A percentile compares a stretch with the other conserved stretches of the same genome.
These are phyloP conservation scores for Cliona cf. orientalis DNA, from an alignment of 37 sponge, comb jelly and placozoan species.

Conservation along the genomic window DNA sequence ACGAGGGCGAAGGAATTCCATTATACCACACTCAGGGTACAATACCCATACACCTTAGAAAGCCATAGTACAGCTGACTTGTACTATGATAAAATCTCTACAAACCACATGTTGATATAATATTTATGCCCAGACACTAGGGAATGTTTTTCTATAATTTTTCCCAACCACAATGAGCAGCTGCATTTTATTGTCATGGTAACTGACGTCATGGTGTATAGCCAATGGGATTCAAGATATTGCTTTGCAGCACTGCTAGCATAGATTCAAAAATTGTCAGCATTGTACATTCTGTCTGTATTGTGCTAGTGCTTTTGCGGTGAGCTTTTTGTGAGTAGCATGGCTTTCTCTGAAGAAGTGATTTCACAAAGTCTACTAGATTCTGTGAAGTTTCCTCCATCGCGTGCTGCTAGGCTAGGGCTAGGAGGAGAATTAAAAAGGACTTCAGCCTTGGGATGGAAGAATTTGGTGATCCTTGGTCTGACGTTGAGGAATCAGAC, in stretches of 20 bases:
- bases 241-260: neutral
- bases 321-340: neutral
- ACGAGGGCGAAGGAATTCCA: constrained; percentile 1
- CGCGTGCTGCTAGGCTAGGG: neutral
- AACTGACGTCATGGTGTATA: neutral
- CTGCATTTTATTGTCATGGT: too few species aligned
- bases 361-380: neutral
- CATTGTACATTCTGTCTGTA: too few species aligned
- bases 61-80: constrained; percentile 19
- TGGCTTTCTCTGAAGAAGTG: neutral
- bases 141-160: too few species aligned
- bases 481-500: neutral
- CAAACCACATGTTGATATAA: too few species aligned
- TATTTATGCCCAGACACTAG: too few species aligned
- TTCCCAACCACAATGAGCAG: too few species aligned
- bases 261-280: too few species aligned
- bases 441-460: neutral
- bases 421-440: neutral
- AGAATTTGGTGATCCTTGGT: neutral
- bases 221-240: neutral
- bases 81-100: neutral
- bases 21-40: neutral
- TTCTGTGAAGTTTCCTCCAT: neutral
- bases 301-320: too few species aligned
- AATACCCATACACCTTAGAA: constrained; percentile 1